Conservation (phyloP, 2,797 vertebrate genomes). For the Numenius phaeopus region DNA sequence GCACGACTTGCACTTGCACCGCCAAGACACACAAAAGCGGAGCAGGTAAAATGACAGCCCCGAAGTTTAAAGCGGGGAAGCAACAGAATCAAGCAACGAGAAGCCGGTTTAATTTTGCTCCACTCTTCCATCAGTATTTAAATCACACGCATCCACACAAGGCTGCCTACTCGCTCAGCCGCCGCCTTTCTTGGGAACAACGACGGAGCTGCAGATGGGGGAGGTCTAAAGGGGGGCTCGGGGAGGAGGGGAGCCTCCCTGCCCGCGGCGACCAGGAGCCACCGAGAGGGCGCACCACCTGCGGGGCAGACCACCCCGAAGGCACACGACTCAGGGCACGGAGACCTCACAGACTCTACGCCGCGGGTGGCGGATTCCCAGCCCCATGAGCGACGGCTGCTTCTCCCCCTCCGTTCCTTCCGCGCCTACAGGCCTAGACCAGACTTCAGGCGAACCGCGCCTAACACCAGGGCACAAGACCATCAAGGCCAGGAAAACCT, state of each 20-base stretch:
- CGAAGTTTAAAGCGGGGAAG: rapidly evolving
- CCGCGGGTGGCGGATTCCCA: neutral
- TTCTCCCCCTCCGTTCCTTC: rapidly evolving
- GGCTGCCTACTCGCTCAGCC: too few species aligned
- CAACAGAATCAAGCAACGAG: rapidly evolving
- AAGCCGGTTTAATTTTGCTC: rapidly evolving
- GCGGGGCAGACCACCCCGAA: rapidly evolving
- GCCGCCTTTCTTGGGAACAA: rapidly evolving
- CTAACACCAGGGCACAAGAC: rapidly evolving
- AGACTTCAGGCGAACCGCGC: neutral
- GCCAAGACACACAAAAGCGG: neutral
- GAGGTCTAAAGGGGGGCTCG: neutral
- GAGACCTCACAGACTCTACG: rapidly evolving
- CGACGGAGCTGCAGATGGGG: rapidly evolving
- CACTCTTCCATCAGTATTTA: rapidly evolving
- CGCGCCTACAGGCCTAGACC: rapidly evolving
- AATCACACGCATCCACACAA: rapidly evolving
- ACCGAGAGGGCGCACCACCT: rapidly evolving
- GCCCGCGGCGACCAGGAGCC: too few species aligned
- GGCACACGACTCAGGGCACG: rapidly evolving
- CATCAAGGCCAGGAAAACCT: too few species aligned
- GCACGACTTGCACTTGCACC: rapidly evolving
- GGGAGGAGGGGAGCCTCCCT: neutral
- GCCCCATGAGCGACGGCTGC: rapidly evolving
- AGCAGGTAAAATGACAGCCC: neutral